Conservation (phyloP, 1,140 invertebrate genomes). For the Chironomus tepperi region DNA sequence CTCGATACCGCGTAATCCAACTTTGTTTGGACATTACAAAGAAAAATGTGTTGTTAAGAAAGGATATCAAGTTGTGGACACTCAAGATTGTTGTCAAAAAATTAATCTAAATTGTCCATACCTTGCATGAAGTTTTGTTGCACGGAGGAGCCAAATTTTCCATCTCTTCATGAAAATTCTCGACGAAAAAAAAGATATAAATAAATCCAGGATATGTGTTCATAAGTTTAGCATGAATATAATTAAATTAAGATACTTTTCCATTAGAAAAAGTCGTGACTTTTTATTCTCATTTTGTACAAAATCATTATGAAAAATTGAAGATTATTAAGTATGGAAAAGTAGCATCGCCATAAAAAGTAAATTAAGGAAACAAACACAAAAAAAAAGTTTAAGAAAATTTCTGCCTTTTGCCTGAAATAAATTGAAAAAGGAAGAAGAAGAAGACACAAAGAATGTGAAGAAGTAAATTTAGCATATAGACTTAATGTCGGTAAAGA, state of each 20-base stretch:
- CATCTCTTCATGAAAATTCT: neutral
- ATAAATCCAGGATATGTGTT: slow-evolving; percentile 7
- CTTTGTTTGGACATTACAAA: no score
- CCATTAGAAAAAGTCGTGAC: neutral
- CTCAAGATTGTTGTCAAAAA: no score
- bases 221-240: neutral
- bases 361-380: neutral
- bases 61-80: no score
- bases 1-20: no score
- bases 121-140: no score
- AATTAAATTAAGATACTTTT: neutral
- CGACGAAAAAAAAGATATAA: neutral
- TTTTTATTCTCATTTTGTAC: neutral
- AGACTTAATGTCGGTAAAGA: neutral
- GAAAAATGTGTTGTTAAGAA: no score
- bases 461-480: slow-evolving; percentile 3
- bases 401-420: neutral
- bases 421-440: neutral
- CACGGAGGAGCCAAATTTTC: neutral
- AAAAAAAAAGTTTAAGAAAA: slow-evolving; percentile 1
- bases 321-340: neutral
- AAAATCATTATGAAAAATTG: neutral
- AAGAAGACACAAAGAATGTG: neutral
- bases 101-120: no score
- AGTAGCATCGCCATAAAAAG: slow-evolving; percentile 12